Base-by-base conservation (phyloP, 2,113 vertebrate species). In the Gnathochromis pfefferi region DNA sequence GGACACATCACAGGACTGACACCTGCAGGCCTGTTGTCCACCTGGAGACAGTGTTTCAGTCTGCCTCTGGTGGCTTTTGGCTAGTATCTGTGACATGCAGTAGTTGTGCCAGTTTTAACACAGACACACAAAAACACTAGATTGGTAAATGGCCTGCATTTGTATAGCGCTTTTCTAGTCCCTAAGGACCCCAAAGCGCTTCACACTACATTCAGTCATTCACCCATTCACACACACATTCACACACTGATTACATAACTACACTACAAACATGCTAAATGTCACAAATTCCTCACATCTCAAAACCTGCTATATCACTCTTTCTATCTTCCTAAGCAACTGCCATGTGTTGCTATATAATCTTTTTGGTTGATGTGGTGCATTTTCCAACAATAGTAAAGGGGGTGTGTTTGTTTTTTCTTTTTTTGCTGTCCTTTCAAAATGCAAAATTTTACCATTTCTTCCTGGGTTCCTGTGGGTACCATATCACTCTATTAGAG, bases 401-500 rank as follows among this genome's bases (percentile, higher is more conserved):
- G n/a, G 2, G n/a, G 21, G 11, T 12, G 21, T 55, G 53, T 55
- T 55, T 55, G 6, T 23, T 55, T 23, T 55, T 55, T 12, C 6
- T 55, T 13, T 55, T 23, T 13, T 55, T 55, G 53, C 53, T 23
- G 10, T 55, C 11, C 21, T 55, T 55, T 23, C 2, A 55, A 55
- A 55, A 55, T 13, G 53, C 11, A 55, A 55, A 23, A 13, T 23
- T 13, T 55, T 23, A 55, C 53, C 11, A 23, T 7, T 55, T 55
- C 53, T 55, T 55, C 53, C 53, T 55, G 53, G 6, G 10, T 55
- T n/a, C 49, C 49, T 53, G 49, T 53, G 49, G 19, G 49, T 53
- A 53, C 19, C 49, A 53, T 53, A n/a, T n/a, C 49, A 53, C 49
- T 0, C 19, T 0, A 10, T 53, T 10, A 53, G 49, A 53, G 49